These are phyloP conservation scores for Thripadectes ignobilis DNA, from an alignment of 2,797 vertebrate species.

Conservation along the genomic window DNA sequence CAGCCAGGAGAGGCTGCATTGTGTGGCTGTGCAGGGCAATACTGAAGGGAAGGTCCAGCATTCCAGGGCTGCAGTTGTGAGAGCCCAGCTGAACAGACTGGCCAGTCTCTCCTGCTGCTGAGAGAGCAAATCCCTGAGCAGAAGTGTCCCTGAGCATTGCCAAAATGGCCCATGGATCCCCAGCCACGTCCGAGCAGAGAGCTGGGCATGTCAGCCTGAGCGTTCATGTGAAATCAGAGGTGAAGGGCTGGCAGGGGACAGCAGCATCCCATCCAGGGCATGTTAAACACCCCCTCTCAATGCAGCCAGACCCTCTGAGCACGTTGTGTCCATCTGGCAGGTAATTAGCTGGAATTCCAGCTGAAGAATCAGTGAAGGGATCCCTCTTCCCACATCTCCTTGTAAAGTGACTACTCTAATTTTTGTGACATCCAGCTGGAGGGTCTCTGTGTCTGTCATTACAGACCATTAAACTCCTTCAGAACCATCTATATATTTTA, in stretches of 20 bases:
- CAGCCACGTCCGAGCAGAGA: rapidly evolving
- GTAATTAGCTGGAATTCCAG: not conserved
- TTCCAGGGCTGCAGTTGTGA: not conserved
- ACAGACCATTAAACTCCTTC: slow-evolving; percentile 48
- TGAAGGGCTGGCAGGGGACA: not conserved
- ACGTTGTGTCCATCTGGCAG: not conserved
- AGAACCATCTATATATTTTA: not conserved
- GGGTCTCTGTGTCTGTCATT: slow-evolving; percentile 3
- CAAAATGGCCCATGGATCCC: not conserved
- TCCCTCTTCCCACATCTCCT: slow-evolving; percentile 9
- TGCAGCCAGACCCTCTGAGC: not conserved
- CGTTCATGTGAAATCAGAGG: not conserved
- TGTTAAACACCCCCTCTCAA: not conserved
- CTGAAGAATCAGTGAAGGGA: not conserved
- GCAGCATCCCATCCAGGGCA: not conserved
- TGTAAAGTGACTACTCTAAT: not conserved
- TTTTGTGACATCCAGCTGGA: slow-evolving; percentile 36
- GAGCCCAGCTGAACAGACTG: not conserved
- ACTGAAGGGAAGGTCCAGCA: not conserved
- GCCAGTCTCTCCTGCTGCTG: not conserved
- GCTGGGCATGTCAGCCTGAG: not conserved
- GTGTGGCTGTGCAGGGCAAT: not conserved
- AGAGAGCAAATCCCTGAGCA: not conserved
- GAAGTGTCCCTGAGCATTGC: not conserved
- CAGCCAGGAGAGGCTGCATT: not conserved